Evolutionary conservation across 2,888 invertebrate species (phyloP).

Genomic region (Amiota minor): DNA sequence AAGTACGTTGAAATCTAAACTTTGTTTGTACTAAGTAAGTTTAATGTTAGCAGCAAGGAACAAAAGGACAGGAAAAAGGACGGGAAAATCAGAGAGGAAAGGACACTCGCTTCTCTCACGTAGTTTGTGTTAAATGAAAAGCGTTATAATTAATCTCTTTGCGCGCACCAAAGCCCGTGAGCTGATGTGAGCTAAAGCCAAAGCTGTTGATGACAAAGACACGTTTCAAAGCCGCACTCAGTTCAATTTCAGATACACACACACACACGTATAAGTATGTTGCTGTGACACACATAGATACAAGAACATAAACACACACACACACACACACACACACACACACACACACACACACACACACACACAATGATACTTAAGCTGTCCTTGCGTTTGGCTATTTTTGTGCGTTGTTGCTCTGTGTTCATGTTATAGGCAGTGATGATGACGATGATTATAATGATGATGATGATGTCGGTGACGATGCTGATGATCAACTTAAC

Average conservation of each 20-base stretch:
- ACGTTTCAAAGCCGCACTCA: slow-evolving; percentile 3
- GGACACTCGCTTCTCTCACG: neutral
- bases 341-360: slow-evolving; percentile 38
- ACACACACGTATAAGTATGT: neutral
- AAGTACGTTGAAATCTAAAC: neutral
- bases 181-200: neutral
- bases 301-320: too few species aligned
- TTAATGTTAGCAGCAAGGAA: neutral
- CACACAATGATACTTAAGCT: slow-evolving; percentile 2
- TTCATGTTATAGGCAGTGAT: slow-evolving; percentile 1
- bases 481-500: slow-evolving; percentile 40
- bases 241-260: slow-evolving; percentile 6
- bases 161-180: neutral
- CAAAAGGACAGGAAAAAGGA: neutral
- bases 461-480: slow-evolving; percentile 13
- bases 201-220: slow-evolving; percentile 13
- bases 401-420: too few species aligned
- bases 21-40: slow-evolving; percentile 2
- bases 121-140: slow-evolving; percentile 6
- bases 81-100: neutral
- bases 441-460: slow-evolving; percentile 22
- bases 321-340: slow-evolving; percentile 36
- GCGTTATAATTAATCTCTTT: slow-evolving; percentile 27
- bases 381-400: slow-evolving; percentile 26
- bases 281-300: slow-evolving; percentile 37